Evolutionary conservation across 23 tunicate species (phyloP).

Genomic region (Styela plicata): DNA sequence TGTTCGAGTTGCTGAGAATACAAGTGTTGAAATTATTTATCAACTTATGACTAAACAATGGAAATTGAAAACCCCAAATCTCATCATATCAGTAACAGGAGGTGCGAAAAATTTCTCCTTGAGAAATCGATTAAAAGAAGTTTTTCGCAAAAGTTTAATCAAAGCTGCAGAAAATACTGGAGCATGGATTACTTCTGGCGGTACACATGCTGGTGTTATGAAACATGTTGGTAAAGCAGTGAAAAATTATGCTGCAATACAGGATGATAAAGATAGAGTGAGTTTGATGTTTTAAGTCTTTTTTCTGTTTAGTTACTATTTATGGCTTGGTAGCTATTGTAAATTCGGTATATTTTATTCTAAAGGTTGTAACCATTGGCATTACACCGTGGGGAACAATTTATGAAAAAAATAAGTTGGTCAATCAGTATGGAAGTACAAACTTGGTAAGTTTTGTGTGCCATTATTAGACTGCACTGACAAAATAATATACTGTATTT

Average conservation of each 20-base stretch:
- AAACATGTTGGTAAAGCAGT: slow-evolving; percentile 96
- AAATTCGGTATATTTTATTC: too few species aligned
- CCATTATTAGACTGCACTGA: too few species aligned
- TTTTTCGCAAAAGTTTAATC: slow-evolving; percentile 67
- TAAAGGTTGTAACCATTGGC: slow-evolving; percentile 75
- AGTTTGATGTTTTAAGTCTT: too few species aligned
- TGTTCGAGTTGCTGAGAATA: slow-evolving; percentile 6
- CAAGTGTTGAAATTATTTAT: slow-evolving; percentile 10
- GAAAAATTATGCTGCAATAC: slow-evolving; percentile 51
- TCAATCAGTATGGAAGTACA: slow-evolving; percentile 1
- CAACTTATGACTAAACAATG: slow-evolving; percentile 50
- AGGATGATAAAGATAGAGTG: slow-evolving; percentile 27
- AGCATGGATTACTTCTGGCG: slow-evolving; percentile 96
- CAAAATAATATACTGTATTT: too few species aligned
- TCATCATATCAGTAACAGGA: slow-evolving; percentile 94
- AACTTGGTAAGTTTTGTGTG: background rate
- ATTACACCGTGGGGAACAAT: slow-evolving; percentile 80
- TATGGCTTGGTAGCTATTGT: too few species aligned
- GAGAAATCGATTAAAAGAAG: slow-evolving; percentile 43
- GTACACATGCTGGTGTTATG: slow-evolving; percentile 91
- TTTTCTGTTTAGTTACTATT: too few species aligned
- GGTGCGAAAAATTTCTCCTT: slow-evolving; percentile 75
- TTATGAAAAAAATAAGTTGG: slow-evolving; percentile 21
- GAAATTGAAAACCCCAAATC: slow-evolving; percentile 58
- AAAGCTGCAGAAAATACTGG: slow-evolving; percentile 92